A percentile compares a stretch with the other conserved stretches of the same genome.
These are phyloP conservation scores for Scytalopus superciliaris DNA, from an alignment of 2,113 vertebrate species.

Conservation along the genomic window DNA sequence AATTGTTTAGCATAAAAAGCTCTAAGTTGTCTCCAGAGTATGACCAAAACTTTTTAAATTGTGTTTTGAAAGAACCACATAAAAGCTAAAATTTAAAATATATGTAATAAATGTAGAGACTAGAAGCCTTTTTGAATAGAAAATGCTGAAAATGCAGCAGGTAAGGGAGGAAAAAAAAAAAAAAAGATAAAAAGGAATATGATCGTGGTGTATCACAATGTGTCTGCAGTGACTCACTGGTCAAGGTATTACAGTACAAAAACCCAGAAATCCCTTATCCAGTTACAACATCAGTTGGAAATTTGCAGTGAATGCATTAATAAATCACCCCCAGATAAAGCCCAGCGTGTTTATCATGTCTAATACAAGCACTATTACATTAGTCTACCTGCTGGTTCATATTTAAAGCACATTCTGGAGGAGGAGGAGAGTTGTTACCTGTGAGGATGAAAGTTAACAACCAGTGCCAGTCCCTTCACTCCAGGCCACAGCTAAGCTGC, in stretches of 20 bases:
- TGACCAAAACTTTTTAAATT: background rate
- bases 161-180: background rate
- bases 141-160: background rate
- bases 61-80: background rate
- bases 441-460: background rate
- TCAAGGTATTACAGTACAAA: background rate
- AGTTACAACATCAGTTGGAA: background rate
- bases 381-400: background rate
- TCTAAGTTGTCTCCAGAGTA: accelerated
- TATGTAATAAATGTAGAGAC: background rate
- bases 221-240: background rate
- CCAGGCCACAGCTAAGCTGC: background rate
- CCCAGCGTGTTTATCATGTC: accelerated
- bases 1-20: background rate
- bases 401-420: background rate
- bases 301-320: background rate
- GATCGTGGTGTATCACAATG: background rate
- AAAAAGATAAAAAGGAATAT: background rate
- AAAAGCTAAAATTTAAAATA: background rate
- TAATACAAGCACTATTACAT: background rate
- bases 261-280: background rate
- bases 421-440: background rate
- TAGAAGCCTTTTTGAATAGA: background rate
- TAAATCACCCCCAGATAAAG: background rate
- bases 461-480: background rate